Evolutionary conservation across 1,140 invertebrate species (phyloP).

Genomic region (Lasioglossum baleicum): DNA sequence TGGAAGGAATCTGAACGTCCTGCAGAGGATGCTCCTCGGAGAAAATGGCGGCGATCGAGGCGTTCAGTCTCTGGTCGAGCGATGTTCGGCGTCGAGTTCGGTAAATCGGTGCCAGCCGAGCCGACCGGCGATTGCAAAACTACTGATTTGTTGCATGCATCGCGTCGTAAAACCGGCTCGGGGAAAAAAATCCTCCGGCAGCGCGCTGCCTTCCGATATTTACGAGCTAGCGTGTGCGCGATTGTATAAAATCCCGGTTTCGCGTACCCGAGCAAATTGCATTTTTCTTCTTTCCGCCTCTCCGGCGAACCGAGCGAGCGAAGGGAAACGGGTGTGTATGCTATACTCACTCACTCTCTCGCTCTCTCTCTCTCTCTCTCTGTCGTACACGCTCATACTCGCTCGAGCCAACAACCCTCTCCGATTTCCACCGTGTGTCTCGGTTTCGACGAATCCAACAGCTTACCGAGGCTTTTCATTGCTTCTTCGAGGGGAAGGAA

Average conservation of each 20-base stretch:
- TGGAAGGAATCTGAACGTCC: no score
- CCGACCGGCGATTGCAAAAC: slow-evolving; percentile 19
- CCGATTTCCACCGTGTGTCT: no score
- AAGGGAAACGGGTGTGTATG: no score
- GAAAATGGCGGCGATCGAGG: no score
- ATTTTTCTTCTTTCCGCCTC: background rate
- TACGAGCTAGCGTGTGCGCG: slow-evolving; percentile 32
- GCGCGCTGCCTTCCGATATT: slow-evolving; percentile 21
- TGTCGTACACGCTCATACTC: no score
- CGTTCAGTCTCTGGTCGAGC: background rate
- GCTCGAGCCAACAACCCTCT: no score
- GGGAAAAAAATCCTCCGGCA: slow-evolving; percentile 27
- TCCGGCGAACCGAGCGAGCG: background rate
- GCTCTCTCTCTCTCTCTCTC: no score
- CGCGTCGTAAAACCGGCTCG: slow-evolving; percentile 25
- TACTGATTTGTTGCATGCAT: slow-evolving; percentile 35
- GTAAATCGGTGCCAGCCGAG: background rate
- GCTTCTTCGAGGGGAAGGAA: no score
- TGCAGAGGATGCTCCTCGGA: no score
- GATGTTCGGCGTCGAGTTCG: background rate
- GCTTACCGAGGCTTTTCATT: background rate
- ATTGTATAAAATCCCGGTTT: slow-evolving; percentile 40
- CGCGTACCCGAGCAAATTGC: slow-evolving; percentile 29
- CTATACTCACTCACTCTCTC: no score
- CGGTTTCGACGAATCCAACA: background rate